Percentiles rank a stretch among this genome's conserved stretches.
Conservation (phyloP, 2,797 vertebrate species). For the Rhinogobio ventralis region DNA sequence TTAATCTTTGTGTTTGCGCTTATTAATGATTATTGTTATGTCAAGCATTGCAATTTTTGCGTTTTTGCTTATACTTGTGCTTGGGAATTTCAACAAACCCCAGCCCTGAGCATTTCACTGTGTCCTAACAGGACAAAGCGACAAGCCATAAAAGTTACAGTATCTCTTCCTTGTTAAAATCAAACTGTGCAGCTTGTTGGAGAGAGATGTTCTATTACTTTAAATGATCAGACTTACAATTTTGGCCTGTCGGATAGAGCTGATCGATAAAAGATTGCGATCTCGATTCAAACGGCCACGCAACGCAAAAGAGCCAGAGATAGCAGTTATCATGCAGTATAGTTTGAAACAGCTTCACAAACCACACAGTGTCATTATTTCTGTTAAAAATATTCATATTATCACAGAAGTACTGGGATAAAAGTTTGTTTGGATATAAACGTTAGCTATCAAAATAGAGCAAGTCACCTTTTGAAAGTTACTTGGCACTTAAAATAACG, state of each 20-base stretch:
- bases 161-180: background rate
- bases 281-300: no score
- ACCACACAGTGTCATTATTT: no score
- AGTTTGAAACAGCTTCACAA: no score
- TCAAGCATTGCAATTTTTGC: background rate
- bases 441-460: no score
- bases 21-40: conserved; percentile 5
- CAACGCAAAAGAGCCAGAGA: no score
- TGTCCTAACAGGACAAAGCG: background rate
- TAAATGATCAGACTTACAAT: background rate
- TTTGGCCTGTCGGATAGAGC: background rate
- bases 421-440: no score
- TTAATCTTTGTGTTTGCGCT: background rate
- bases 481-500: no score
- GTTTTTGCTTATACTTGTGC: background rate
- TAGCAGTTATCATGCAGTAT: no score
- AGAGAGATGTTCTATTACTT: background rate
- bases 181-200: background rate
- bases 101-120: background rate
- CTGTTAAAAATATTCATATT: no score
- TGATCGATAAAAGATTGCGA: no score
- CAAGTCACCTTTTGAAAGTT: no score
- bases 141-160: background rate
- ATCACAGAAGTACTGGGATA: no score
- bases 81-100: background rate